These are phyloP conservation scores for Hermodice carunculata DNA, from an alignment of 2,888 invertebrate genomes.

Conservation along the genomic window DNA sequence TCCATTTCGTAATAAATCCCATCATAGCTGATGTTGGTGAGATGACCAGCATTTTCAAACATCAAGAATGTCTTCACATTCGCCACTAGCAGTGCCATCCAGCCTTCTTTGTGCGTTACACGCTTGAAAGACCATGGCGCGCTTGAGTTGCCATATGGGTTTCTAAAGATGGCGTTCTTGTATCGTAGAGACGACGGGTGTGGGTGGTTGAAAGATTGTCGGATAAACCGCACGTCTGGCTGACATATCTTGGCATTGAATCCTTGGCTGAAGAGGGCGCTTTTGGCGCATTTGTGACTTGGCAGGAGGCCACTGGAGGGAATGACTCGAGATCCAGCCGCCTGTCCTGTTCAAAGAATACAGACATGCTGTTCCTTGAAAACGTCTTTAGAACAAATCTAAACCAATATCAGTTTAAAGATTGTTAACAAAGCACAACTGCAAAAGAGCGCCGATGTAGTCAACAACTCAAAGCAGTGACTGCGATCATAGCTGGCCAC, in stretches of 20 bases:
- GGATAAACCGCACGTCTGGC: slow-evolving; percentile 47
- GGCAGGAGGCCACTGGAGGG: slow-evolving; percentile 35
- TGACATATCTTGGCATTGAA: slow-evolving; percentile 43
- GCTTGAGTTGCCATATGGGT: slow-evolving; percentile 41
- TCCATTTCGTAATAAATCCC: slow-evolving; percentile 46
- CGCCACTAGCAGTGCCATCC: slow-evolving; percentile 47
- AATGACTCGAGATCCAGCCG: too few species aligned
- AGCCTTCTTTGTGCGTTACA: slow-evolving; percentile 55
- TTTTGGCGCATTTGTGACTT: slow-evolving; percentile 9
- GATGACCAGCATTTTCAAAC: slow-evolving; percentile 49
- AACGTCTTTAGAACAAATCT: too few species aligned
- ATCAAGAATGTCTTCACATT: slow-evolving; percentile 41
- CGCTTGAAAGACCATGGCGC: slow-evolving; percentile 44
- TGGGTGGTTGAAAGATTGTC: slow-evolving; percentile 57
- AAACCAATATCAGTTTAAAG: too few species aligned
- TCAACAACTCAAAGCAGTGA: too few species aligned
- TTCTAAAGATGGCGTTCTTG: slow-evolving; percentile 44
- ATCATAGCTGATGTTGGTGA: slow-evolving; percentile 56
- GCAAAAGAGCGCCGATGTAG: too few species aligned
- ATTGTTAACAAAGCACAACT: too few species aligned
- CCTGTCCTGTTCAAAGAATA: too few species aligned
- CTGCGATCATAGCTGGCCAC: too few species aligned
- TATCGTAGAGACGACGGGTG: slow-evolving; percentile 47
- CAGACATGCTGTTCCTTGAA: too few species aligned
- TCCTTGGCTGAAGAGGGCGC: neutral